Percentiles rank a stretch among this genome's conserved stretches.
phyloP scores from a whole-genome alignment of 1,140 invertebrate genomes.

The Ips typographus region DNA sequence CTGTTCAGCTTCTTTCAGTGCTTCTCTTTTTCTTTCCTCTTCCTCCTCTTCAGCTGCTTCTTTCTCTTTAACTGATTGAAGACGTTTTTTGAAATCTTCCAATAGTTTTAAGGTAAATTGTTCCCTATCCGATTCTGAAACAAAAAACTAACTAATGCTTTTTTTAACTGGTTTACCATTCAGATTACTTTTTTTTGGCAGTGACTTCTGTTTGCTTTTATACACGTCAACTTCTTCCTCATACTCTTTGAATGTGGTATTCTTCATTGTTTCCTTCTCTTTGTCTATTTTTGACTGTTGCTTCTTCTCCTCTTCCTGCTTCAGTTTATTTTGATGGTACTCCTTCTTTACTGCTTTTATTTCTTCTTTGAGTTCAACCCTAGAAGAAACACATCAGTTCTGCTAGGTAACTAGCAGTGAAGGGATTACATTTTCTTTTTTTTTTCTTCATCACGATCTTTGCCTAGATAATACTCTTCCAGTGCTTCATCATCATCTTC shows the following conservation, averaged over 20 bases:
- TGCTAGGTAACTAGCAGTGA: slow-evolving; percentile 17
- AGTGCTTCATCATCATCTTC: slow-evolving; percentile 42
- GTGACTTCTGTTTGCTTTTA: slow-evolving; percentile 64
- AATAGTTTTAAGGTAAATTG: slow-evolving; percentile 75
- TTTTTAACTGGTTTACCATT: neutral
- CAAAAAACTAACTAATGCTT: neutral
- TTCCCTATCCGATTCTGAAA: slow-evolving; percentile 58
- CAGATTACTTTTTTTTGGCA: slow-evolving; percentile 63
- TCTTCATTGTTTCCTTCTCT: slow-evolving; percentile 54
- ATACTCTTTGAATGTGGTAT: slow-evolving; percentile 72
- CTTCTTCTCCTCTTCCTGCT: slow-evolving; percentile 57
- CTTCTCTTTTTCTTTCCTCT: slow-evolving; percentile 39
- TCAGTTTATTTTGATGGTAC: slow-evolving; percentile 63
- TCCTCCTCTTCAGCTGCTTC: slow-evolving; percentile 50
- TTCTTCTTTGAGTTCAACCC: slow-evolving; percentile 75
- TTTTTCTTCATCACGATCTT: slow-evolving; percentile 65
- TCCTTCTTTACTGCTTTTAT: slow-evolving; percentile 73
- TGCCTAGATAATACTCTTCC: slow-evolving; percentile 55
- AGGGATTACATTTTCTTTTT: slow-evolving; percentile 65
- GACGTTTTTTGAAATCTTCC: slow-evolving; percentile 79
- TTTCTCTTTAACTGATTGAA: slow-evolving; percentile 65
- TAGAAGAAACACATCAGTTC: slow-evolving; percentile 51
- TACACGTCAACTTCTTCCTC: slow-evolving; percentile 78
- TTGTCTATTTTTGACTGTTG: slow-evolving; percentile 53
- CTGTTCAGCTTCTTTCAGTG: slow-evolving; percentile 49